Percentiles rank a stretch among this genome's conserved stretches.
These are phyloP conservation scores for Aromia moschata DNA, from an alignment of 2,888 invertebrate species.

Conservation along the genomic window DNA sequence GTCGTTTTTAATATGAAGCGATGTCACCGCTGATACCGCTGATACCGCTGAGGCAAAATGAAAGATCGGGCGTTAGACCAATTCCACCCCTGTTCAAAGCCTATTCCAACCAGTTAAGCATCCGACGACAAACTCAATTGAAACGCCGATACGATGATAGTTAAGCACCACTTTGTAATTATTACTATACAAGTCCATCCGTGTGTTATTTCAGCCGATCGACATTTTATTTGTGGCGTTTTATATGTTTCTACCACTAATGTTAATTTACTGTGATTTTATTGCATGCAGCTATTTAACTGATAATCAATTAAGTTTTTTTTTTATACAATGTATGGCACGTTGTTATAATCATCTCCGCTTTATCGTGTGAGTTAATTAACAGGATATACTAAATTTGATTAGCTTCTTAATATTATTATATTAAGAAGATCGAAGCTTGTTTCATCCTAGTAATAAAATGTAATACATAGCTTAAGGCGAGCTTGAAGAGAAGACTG, in stretches of 20 bases:
- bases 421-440: too few relatives aligned
- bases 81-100: conserved; percentile 12
- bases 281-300: conserved; percentile 14
- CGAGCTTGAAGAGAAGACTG: too few relatives aligned
- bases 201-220: conserved; percentile 23
- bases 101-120: conserved; percentile 30
- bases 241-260: conserved; percentile 11
- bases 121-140: conserved; percentile 33
- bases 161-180: conserved; percentile 27
- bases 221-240: conserved; percentile 19
- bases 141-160: conserved; percentile 29
- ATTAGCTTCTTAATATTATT: too few relatives aligned
- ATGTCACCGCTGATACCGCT: too few relatives aligned
- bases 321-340: background rate
- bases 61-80: too few relatives aligned
- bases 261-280: conserved; percentile 17
- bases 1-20: too few relatives aligned
- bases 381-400: background rate
- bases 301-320: conserved; percentile 15
- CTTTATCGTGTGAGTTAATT: background rate
- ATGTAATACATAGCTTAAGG: too few relatives aligned
- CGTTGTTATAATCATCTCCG: background rate
- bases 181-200: conserved; percentile 24
- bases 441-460: too few relatives aligned
- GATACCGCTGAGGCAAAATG: too few relatives aligned